These are phyloP conservation scores for Neodiprion virginianus DNA, from an alignment of 1,140 invertebrate genomes.

Conservation along the genomic window DNA sequence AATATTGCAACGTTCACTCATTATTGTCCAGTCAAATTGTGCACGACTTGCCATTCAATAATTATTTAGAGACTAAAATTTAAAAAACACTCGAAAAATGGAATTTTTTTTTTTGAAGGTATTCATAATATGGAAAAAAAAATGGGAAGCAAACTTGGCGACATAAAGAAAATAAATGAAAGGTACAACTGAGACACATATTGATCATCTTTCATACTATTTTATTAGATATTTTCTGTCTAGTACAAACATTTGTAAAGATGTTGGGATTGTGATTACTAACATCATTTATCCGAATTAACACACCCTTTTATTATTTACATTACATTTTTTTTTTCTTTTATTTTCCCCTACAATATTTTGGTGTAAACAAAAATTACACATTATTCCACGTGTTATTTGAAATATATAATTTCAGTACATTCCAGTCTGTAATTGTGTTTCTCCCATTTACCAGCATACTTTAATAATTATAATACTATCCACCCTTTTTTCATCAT, in stretches of 20 bases:
- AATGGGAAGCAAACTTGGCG: background rate
- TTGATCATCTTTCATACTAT: background rate
- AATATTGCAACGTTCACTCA: no score
- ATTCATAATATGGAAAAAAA: background rate
- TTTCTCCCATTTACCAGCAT: background rate
- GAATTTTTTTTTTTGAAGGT: background rate
- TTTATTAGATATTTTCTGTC: background rate
- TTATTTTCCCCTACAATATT: background rate
- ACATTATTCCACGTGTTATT: background rate
- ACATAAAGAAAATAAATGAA: no score
- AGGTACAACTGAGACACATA: no score
- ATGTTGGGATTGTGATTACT: background rate
- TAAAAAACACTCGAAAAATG: background rate
- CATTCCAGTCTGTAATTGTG: background rate
- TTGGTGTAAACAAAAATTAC: background rate
- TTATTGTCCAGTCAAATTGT: no score
- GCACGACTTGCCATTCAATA: no score
- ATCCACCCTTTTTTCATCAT: background rate
- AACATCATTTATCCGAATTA: background rate
- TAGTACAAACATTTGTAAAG: constrained; percentile 1
- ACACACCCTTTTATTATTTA: background rate
- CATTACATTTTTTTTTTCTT: background rate
- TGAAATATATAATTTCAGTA: background rate
- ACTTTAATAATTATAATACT: background rate
- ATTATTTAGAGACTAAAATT: no score